These are phyloP conservation scores for Gymnothorax reevesii DNA, from an alignment of 2,797 vertebrate species.

Conservation along the genomic window DNA sequence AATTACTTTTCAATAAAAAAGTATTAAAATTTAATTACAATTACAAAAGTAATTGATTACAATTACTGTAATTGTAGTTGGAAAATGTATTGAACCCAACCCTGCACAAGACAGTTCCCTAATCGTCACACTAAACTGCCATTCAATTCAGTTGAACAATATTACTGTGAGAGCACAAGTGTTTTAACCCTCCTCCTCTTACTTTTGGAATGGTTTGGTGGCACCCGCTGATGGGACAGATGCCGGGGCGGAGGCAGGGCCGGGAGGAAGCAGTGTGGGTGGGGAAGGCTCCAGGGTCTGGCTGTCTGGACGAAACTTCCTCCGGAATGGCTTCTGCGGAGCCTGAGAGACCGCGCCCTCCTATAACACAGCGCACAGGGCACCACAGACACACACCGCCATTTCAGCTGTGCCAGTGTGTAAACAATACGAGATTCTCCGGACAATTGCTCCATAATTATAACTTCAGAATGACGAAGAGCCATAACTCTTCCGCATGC, in stretches of 20 bases:
- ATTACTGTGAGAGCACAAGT: no score
- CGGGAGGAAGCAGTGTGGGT: conserved; percentile 40
- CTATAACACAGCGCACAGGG: conserved; percentile 60
- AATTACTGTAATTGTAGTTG: no score
- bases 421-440: no score
- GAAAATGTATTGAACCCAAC: no score
- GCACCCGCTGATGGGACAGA: conserved; percentile 61
- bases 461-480: no score
- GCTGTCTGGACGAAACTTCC: conserved; percentile 82
- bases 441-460: no score
- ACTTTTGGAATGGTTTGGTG: conserved; percentile 83
- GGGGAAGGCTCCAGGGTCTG: conserved; percentile 74
- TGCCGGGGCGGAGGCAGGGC: conserved; percentile 53
- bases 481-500: no score
- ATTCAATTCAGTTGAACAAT: not conserved
- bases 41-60: no score
- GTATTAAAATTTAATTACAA: no score
- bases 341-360: conserved; percentile 74
- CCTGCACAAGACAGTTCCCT: not conserved
- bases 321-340: conserved; percentile 86
- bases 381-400: not conserved
- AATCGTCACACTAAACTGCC: not conserved
- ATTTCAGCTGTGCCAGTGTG: not conserved
- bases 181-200: conserved; percentile 45
- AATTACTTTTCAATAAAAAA: no score